phyloP scores from a whole-genome alignment of 2,113 vertebrate genomes.

The Melozone crissalis region DNA sequence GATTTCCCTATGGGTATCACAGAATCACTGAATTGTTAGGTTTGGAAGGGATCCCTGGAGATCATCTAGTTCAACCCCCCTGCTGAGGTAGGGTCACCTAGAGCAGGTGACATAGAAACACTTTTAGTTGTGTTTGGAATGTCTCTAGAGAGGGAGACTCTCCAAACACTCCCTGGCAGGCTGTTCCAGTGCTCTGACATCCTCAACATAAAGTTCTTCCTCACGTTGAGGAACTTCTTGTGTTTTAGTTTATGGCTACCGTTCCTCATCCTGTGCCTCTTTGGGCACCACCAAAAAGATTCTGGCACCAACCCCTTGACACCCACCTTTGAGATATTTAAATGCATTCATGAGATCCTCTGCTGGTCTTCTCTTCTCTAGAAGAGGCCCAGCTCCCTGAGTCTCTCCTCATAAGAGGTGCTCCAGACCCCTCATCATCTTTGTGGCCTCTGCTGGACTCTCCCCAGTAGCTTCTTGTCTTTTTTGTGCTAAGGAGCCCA shows the following conservation, averaged over 20 bases:
- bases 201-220: neutral
- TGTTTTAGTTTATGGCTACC: neutral
- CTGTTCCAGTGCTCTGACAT: neutral
- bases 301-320: neutral
- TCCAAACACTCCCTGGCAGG: neutral
- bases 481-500: neutral
- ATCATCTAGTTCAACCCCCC: rapidly evolving
- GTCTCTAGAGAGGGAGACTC: too few species aligned
- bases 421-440: neutral
- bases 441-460: neutral
- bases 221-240: neutral
- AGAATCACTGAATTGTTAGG: neutral
- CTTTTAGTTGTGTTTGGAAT: neutral
- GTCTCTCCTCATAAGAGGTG: neutral
- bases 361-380: neutral
- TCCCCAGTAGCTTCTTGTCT: neutral
- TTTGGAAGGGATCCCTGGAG: neutral
- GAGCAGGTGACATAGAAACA: neutral
- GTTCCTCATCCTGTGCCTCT: neutral
- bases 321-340: neutral
- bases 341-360: neutral
- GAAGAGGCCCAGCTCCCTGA: neutral
- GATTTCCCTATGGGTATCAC: neutral
- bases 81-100: neutral
- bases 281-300: neutral